phyloP scores from a whole-genome alignment of 2,888 invertebrate species.

The Chironomus riparius region DNA sequence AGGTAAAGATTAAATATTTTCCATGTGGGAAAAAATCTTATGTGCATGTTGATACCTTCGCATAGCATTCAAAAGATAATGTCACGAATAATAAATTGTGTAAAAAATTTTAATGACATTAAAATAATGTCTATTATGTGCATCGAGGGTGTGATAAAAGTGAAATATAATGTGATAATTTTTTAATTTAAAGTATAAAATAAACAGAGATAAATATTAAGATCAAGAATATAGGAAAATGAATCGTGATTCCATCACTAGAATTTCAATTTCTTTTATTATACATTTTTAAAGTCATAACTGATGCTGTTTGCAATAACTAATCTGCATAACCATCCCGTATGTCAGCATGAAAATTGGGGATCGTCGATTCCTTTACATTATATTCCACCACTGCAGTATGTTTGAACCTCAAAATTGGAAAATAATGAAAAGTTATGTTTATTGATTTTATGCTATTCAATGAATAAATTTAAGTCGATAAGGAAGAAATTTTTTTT shows the following conservation, averaged over 20 bases:
- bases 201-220: neutral
- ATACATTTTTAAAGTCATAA: neutral
- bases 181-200: constrained; percentile 12
- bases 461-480: too few species aligned
- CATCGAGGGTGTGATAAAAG: constrained; percentile 6
- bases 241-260: neutral
- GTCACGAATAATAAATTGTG: constrained; percentile 10
- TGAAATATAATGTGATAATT: constrained; percentile 17
- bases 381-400: too few species aligned
- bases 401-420: too few species aligned
- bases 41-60: neutral
- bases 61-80: neutral
- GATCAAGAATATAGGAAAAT: neutral
- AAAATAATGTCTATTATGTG: constrained; percentile 10
- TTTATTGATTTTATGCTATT: too few species aligned
- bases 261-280: neutral
- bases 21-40: neutral
- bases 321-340: too few species aligned
- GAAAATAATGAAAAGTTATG: too few species aligned
- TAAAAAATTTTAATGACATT: constrained; percentile 6
- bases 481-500: too few species aligned
- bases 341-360: too few species aligned
- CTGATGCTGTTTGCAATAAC: too few species aligned
- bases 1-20: neutral
- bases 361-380: too few species aligned